Conservation (phyloP, 2,888 invertebrate species). For the Alentia gelatinosa region DNA sequence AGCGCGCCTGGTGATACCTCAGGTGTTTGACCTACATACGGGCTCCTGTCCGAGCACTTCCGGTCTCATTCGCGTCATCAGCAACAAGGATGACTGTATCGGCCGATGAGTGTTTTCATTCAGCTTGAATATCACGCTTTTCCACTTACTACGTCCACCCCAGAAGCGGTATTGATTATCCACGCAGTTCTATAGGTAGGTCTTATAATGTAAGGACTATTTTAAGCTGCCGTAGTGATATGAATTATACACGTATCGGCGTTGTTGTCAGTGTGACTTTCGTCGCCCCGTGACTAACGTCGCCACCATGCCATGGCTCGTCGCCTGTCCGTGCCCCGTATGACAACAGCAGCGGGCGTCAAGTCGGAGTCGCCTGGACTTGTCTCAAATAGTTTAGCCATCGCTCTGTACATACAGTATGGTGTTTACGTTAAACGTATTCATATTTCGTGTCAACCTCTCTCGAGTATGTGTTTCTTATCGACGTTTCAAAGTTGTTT, state of each 20-base stretch:
- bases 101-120: background rate
- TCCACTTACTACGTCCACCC: background rate
- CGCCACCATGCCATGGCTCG: too few species aligned
- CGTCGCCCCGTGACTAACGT: constrained; percentile 6
- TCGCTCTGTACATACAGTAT: too few species aligned
- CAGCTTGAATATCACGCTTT: background rate
- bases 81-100: constrained; percentile 36
- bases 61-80: constrained; percentile 53
- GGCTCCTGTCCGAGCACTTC: background rate
- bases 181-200: background rate
- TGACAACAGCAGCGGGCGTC: too few species aligned
- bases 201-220: background rate
- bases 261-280: background rate
- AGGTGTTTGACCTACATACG: constrained; percentile 49
- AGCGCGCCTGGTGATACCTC: background rate
- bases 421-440: too few species aligned
- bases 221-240: background rate
- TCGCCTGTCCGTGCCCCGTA: too few species aligned
- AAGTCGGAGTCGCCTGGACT: too few species aligned
- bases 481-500: too few species aligned
- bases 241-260: background rate
- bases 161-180: background rate
- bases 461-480: too few species aligned
- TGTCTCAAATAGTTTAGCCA: too few species aligned
- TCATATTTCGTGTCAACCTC: too few species aligned